Conservation (phyloP, 2,797 vertebrate genomes). For the Tangara arthus region DNA sequence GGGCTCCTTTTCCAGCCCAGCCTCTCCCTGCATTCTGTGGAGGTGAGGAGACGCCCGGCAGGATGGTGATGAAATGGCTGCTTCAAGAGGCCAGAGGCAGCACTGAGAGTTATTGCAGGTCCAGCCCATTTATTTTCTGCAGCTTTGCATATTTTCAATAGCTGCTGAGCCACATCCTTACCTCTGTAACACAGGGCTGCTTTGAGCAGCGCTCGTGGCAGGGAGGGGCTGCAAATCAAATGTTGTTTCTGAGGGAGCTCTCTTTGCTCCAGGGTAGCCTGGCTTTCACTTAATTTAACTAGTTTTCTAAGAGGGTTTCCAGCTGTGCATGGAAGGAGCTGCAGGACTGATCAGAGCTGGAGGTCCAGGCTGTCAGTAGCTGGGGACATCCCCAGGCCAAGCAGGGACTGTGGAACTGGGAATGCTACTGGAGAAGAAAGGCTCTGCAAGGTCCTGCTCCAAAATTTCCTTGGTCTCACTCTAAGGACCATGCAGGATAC, state of each 20-base stretch:
- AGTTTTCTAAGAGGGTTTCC: conserved; percentile 57
- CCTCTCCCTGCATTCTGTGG: not conserved
- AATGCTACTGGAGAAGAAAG: not conserved
- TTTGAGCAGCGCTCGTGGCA: conserved; percentile 39
- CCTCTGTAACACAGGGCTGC: conserved; percentile 65
- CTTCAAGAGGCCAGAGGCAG: conserved; percentile 48
- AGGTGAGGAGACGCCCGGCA: not conserved
- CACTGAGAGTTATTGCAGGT: conserved; percentile 50
- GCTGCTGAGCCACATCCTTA: conserved; percentile 69
- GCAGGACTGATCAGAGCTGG: not conserved
- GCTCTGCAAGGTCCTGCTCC: not conserved
- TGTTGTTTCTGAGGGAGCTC: conserved; percentile 61
- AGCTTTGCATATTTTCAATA: conserved; percentile 72
- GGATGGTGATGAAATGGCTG: conserved; percentile 57
- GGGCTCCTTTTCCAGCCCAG: not conserved
- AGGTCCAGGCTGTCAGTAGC: not conserved
- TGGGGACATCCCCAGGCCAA: not conserved
- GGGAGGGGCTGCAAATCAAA: conserved; percentile 57
- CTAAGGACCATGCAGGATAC: not conserved
- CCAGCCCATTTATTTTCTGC: conserved; percentile 61
- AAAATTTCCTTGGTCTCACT: not conserved
- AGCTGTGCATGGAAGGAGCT: conserved; percentile 3
- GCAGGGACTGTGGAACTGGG: rapidly evolving
- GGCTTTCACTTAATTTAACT: conserved; percentile 47
- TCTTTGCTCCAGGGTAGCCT: conserved; percentile 34